Conservation (phyloP, 2,888 invertebrate species). For the Marronus borbonicus region DNA sequence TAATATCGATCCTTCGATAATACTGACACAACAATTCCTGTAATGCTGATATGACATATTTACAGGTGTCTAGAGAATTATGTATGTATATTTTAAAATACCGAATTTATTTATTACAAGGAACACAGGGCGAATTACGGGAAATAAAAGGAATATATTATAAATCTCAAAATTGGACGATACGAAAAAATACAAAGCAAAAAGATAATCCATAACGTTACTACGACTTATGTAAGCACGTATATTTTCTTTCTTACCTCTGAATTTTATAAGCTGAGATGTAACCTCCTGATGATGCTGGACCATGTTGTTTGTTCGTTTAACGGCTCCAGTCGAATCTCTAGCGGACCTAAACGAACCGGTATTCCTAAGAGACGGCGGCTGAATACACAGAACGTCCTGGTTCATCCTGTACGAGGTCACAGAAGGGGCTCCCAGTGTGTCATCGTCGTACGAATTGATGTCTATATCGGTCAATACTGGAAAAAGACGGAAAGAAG, state of each 20-base stretch:
- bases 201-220: background rate
- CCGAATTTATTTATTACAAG: no score
- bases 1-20: no score
- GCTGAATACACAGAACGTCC: slow-evolving; percentile 67
- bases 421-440: slow-evolving; percentile 67
- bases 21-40: no score
- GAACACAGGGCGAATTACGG: no score
- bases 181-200: background rate
- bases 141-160: no score
- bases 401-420: slow-evolving; percentile 68
- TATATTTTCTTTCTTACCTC: slow-evolving; percentile 64
- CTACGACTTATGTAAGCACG: no score
- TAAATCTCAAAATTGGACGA: no score
- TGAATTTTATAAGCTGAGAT: slow-evolving; percentile 68
- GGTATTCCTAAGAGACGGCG: slow-evolving; percentile 64
- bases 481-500: slow-evolving; percentile 61
- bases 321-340: slow-evolving; percentile 60
- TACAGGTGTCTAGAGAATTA: no score
- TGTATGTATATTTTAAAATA: no score
- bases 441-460: slow-evolving; percentile 70
- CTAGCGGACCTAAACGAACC: slow-evolving; percentile 65
- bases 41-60: no score
- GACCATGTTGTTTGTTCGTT: slow-evolving; percentile 58
- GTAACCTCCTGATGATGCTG: slow-evolving; percentile 63
- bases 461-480: slow-evolving; percentile 76